Evolutionary conservation across 53 echinoderm and acorn worm genomes (phyloP).

Genomic region (Apostichopus leukothele): DNA sequence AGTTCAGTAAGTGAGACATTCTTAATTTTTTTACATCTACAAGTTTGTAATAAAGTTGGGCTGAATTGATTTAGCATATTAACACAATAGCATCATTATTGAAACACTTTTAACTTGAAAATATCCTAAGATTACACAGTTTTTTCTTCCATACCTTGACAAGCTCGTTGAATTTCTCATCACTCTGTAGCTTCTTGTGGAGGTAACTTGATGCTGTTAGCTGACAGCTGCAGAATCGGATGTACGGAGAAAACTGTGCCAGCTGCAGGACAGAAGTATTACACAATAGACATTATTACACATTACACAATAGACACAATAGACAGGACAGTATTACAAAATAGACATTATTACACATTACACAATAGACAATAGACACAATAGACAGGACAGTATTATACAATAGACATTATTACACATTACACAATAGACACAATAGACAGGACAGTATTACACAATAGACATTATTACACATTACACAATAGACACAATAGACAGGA

Average conservation of each 20-base stretch:
- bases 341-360: background rate
- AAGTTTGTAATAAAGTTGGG: no score
- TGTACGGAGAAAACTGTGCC: conserved; percentile 89
- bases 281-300: background rate
- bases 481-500: background rate
- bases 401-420: background rate
- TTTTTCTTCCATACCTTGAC: conserved; percentile 66
- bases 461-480: no score
- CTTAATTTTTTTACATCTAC: no score
- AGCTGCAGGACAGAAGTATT: conserved; percentile 59
- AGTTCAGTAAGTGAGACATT: no score
- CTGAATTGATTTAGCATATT: no score
- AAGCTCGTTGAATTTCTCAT: conserved; percentile 79
- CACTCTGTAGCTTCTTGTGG: conserved; percentile 79
- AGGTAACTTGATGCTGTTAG: conserved; percentile 87
- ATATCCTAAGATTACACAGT: no score
- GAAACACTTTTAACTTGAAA: no score
- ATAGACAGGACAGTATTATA: background rate
- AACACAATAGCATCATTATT: no score
- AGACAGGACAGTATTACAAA: background rate
- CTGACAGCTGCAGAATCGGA: conserved; percentile 96
- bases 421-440: no score
- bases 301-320: no score
- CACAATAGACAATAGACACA: no score
- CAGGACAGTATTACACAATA: no score